phyloP scores from a whole-genome alignment of 1,140 invertebrate genomes.

The Microplitis mediator region DNA sequence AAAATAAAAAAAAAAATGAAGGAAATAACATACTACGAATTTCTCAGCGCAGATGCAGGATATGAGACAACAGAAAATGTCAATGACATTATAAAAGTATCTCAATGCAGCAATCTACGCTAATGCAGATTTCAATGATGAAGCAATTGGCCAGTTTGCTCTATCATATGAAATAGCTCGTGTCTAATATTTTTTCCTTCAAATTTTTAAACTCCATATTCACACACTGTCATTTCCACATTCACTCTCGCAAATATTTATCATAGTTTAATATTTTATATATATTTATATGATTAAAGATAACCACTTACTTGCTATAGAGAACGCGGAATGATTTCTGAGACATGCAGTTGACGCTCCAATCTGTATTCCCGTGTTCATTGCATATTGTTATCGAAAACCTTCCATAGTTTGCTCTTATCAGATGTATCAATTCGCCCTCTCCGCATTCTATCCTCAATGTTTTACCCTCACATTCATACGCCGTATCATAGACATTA shows the following conservation, averaged over 20 bases:
- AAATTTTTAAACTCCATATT: neutral
- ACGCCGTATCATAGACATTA: slow-evolving; percentile 79
- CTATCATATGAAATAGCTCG: slow-evolving; percentile 47
- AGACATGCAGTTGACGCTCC: slow-evolving; percentile 95
- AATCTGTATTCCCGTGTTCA: slow-evolving; percentile 93
- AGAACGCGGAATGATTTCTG: slow-evolving; percentile 80
- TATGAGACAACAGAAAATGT: neutral
- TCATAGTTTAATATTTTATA: neutral
- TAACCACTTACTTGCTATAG: slow-evolving; percentile 73
- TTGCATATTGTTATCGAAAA: slow-evolving; percentile 97
- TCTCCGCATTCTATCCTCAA: slow-evolving; percentile 86
- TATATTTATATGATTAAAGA: neutral
- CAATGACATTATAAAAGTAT: slow-evolving; percentile 42
- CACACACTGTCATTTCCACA: neutral
- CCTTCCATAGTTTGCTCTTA: slow-evolving; percentile 92
- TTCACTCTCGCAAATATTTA: neutral
- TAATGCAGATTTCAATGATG: slow-evolving; percentile 53
- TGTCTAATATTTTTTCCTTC: neutral
- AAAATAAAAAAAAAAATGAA: too few species aligned
- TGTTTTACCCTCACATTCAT: slow-evolving; percentile 91
- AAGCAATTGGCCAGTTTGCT: slow-evolving; percentile 60
- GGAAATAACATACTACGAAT: slow-evolving; percentile 26
- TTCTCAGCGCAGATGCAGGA: slow-evolving; percentile 37
- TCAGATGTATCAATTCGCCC: slow-evolving; percentile 87
- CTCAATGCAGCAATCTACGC: slow-evolving; percentile 43